Evolutionary conservation across 2,888 invertebrate species (phyloP).

Genomic region (Clivina fossor): DNA sequence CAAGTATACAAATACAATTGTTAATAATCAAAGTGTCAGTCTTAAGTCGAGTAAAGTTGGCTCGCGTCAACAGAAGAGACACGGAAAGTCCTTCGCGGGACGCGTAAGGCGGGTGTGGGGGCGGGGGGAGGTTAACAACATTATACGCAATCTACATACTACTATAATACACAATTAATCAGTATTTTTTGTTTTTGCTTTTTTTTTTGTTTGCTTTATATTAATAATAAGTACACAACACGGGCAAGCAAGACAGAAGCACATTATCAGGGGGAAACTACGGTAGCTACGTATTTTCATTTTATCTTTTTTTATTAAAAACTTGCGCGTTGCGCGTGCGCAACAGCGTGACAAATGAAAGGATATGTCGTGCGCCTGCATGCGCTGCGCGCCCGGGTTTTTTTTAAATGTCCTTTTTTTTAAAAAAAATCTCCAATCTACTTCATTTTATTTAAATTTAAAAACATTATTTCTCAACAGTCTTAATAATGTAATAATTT

Average conservation of each 20-base stretch:
- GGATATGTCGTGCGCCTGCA: conserved; percentile 8
- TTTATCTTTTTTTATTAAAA: background rate
- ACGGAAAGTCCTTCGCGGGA: conserved; percentile 5
- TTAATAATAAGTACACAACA: conserved; percentile 41
- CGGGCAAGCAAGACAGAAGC: conserved; percentile 51
- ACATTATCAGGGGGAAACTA: conserved; percentile 51
- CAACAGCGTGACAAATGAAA: conserved; percentile 2
- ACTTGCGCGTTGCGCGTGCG: background rate
- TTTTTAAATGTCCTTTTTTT: too few relatives aligned
- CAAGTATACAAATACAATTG: conserved; percentile 32
- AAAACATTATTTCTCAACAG: too few relatives aligned
- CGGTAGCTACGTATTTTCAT: background rate
- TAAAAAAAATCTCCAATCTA: too few relatives aligned
- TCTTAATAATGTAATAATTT: too few relatives aligned
- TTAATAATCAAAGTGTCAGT: conserved; percentile 34
- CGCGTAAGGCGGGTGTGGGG: conserved; percentile 11
- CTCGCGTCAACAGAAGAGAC: conserved; percentile 31
- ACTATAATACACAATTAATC: too few relatives aligned
- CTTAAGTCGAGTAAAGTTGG: conserved; percentile 33
- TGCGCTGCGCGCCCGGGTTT: too few relatives aligned
- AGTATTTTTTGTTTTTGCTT: background rate
- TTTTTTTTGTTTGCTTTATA: background rate
- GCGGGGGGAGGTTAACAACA: background rate
- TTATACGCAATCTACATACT: conserved; percentile 2
- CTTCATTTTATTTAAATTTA: background rate